phyloP scores from a whole-genome alignment of 2,797 vertebrate species.

The Benthosema pterotum region DNA sequence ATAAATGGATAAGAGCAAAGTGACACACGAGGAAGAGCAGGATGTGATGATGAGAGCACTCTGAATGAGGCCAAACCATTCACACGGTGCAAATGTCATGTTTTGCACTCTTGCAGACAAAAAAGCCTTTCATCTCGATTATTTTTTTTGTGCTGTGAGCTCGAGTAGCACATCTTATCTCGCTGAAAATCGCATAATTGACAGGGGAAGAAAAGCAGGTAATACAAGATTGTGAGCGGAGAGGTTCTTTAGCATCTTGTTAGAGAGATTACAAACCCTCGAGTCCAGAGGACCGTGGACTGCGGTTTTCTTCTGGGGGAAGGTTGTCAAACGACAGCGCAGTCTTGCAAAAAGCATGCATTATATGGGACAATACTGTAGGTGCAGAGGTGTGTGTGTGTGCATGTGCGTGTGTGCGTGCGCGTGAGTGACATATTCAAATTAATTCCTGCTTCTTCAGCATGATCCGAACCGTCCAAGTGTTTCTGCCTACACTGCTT shows the following conservation, averaged over 20 bases:
- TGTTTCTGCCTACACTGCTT: slow-evolving; percentile 61
- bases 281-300: not conserved
- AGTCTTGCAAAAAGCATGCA: slow-evolving; percentile 9
- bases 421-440: slow-evolving; percentile 57
- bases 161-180: slow-evolving; percentile 29
- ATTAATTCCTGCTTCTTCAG: slow-evolving; percentile 83
- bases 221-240: slow-evolving; percentile 19
- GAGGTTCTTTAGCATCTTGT: slow-evolving; percentile 58
- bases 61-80: slow-evolving; percentile 6
- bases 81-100: not conserved
- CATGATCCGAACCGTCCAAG: slow-evolving; percentile 63
- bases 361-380: no score
- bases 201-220: slow-evolving; percentile 48
- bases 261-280: slow-evolving; percentile 57
- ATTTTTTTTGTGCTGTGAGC: slow-evolving; percentile 47
- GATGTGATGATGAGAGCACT: slow-evolving; percentile 26
- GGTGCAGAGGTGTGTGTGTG: no score
- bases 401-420: not conserved
- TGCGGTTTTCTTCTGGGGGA: slow-evolving; percentile 21
- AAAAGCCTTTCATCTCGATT: slow-evolving; percentile 54
- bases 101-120: no score
- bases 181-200: slow-evolving; percentile 35
- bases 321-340: slow-evolving; percentile 40
- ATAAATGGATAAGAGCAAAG: not conserved
- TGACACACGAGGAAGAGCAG: slow-evolving; percentile 12